Conservation (phyloP, 2,888 invertebrate species). For the Orchesellides sinensis region DNA sequence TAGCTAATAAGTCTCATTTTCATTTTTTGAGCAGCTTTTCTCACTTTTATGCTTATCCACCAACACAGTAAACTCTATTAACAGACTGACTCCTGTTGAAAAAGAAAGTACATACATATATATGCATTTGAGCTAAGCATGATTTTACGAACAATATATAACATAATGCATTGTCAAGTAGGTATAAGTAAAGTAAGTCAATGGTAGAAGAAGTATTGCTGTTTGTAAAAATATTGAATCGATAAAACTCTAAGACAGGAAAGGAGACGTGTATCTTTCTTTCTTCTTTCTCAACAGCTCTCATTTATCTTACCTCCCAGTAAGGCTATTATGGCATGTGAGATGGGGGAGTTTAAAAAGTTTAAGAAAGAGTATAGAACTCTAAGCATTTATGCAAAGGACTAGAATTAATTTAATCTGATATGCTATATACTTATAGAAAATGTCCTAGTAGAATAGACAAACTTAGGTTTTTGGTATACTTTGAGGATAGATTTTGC, state of each 20-base stretch:
- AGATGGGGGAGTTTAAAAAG: too few relatives aligned
- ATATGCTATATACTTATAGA: too few relatives aligned
- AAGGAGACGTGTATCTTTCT: neutral
- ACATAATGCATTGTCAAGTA: neutral
- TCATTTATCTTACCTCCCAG: slow-evolving; percentile 38
- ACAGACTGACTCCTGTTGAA: too few relatives aligned
- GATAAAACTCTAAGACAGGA: too few relatives aligned
- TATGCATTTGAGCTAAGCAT: neutral
- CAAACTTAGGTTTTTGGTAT: too few relatives aligned
- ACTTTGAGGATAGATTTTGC: too few relatives aligned
- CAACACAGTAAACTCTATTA: too few relatives aligned
- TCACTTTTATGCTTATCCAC: neutral
- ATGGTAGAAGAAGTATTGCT: neutral
- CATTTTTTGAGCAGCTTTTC: neutral
- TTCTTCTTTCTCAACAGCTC: slow-evolving; percentile 17
- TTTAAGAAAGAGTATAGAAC: too few relatives aligned
- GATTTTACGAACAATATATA: neutral
- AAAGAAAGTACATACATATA: neutral
- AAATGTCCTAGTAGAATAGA: too few relatives aligned
- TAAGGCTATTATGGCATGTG: too few relatives aligned
- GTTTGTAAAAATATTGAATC: neutral
- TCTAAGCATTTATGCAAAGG: too few relatives aligned
- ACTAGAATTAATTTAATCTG: too few relatives aligned
- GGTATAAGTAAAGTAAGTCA: slow-evolving; percentile 9
- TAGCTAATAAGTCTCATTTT: slow-evolving; percentile 7